A percentile compares a stretch with the other conserved stretches of the same genome.
Conservation (phyloP, 2,888 invertebrate genomes). For the Himalopsyche japonica region DNA sequence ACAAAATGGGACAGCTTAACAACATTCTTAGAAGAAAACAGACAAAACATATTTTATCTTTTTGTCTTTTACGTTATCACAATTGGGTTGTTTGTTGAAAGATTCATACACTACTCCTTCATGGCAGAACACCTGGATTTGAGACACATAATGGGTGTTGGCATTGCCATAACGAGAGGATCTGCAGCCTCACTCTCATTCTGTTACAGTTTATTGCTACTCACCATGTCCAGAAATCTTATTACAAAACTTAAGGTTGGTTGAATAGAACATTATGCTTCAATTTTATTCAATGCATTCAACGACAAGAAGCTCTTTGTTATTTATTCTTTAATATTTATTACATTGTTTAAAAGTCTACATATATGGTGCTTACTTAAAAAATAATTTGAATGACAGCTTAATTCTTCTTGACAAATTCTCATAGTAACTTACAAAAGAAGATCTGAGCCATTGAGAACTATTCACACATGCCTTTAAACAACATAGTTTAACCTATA, state of each 20-base stretch:
- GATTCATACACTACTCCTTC: slow-evolving; percentile 95
- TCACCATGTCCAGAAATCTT: slow-evolving; percentile 92
- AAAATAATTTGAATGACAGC: no score
- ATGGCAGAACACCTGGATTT: slow-evolving; percentile 95
- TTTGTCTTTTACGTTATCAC: slow-evolving; percentile 95
- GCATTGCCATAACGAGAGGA: slow-evolving; percentile 92
- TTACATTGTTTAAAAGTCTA: no score
- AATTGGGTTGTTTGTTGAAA: slow-evolving; percentile 89
- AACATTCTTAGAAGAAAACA: slow-evolving; percentile 92
- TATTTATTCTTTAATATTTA: no score
- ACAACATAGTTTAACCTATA: no score
- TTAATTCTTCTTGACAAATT: no score
- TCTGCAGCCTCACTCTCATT: slow-evolving; percentile 94
- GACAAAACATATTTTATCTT: slow-evolving; percentile 94
- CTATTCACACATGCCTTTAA: no score
- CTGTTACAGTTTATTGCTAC: slow-evolving; percentile 85
- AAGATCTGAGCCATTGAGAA: no score
- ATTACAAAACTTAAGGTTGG: slow-evolving; percentile 83
- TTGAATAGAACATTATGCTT: slow-evolving; percentile 8
- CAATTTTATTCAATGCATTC: not conserved
- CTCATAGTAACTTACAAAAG: no score
- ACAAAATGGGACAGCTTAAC: slow-evolving; percentile 85
- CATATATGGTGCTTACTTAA: no score
- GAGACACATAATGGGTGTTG: slow-evolving; percentile 95
- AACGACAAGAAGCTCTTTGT: no score